Conservation (phyloP, 2,113 vertebrate genomes). For the Aegotheles bennettii region DNA sequence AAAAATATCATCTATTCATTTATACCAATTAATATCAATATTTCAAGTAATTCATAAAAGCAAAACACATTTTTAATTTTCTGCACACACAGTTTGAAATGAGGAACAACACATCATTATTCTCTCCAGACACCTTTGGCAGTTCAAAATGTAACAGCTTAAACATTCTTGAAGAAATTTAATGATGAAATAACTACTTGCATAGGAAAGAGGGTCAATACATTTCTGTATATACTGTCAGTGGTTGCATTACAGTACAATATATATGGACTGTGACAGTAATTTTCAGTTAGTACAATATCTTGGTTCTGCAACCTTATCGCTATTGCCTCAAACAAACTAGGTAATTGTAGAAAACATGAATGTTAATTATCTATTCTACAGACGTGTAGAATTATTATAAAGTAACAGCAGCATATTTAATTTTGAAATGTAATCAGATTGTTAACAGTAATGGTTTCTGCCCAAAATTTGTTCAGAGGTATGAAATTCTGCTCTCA, state of each 20-base stretch:
- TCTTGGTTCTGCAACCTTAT: neutral
- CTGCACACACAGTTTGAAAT: conserved; percentile 30
- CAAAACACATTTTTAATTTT: conserved; percentile 26
- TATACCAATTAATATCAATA: conserved; percentile 30
- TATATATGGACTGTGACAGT: neutral
- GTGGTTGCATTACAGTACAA: neutral
- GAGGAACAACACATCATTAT: conserved; percentile 15
- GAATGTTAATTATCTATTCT: neutral
- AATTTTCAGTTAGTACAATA: neutral
- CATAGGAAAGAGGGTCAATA: conserved; percentile 46
- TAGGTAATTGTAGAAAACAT: neutral
- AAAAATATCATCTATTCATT: conserved; percentile 69
- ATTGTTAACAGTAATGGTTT: neutral
- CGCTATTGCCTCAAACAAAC: neutral
- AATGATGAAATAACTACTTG: conserved; percentile 34
- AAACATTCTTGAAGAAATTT: conserved; percentile 40
- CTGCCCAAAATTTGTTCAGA: neutral
- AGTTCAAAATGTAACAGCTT: conserved; percentile 38
- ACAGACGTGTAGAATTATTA: neutral
- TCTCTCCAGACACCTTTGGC: conserved; percentile 18
- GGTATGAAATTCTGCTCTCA: neutral
- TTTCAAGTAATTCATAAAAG: conserved; percentile 43
- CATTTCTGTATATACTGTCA: conserved; percentile 21
- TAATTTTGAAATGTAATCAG: neutral
- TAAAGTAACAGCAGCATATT: neutral